Evolutionary conservation across 2,113 vertebrate species (phyloP), one percentile per base, ranked within the genome.

Genomic region (Diadophis punctatus): DNA sequence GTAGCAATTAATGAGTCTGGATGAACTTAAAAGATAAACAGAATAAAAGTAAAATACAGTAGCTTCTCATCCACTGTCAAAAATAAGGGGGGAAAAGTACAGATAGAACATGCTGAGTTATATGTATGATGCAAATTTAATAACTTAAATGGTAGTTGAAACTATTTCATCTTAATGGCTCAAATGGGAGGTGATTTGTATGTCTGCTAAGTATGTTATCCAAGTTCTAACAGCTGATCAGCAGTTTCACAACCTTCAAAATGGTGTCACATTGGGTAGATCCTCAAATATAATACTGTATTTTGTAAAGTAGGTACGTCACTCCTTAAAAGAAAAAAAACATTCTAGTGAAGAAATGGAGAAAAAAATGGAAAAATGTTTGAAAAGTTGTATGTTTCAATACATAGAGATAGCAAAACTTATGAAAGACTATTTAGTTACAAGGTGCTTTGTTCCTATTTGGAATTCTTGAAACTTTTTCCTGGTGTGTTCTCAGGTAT

Each of bases 401-500:
- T 34, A n/a, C 39, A 53, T 63, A 91, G 46, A 18, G 39, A 43
- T n/a, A 58, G 25, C 34, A 84, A n/a, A 27, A 49, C 20, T 3
- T 49, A 20, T 53, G 16, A 49, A 63, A n/a, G 8, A 30, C 5
- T 52, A 8, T 39, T 80, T 25, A 48, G 34, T 22, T 58, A 22
- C 85, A 86, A 23, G n/a, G 6, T 80, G 46, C 56, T 60, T 43
- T 22, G 0, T 18, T 0, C 9, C 20, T 16, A 8, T 0, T 0
- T 89, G 48, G 2, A 91, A 88, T 8, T 5, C 27, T 43, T 89
- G 8, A 25, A 63, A 94, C 34, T 92, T 86, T 80, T n/a, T 87
- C 48, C 49, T n/a, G 60, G 25, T 0, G 1, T 43, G 90, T 46
- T 34, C 87, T 60, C 90, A 98, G 98, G 89, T 97, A 97, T 14